Base-by-base conservation (phyloP, 2,888 invertebrate genomes). In the Drosophila meridiana region DNA sequence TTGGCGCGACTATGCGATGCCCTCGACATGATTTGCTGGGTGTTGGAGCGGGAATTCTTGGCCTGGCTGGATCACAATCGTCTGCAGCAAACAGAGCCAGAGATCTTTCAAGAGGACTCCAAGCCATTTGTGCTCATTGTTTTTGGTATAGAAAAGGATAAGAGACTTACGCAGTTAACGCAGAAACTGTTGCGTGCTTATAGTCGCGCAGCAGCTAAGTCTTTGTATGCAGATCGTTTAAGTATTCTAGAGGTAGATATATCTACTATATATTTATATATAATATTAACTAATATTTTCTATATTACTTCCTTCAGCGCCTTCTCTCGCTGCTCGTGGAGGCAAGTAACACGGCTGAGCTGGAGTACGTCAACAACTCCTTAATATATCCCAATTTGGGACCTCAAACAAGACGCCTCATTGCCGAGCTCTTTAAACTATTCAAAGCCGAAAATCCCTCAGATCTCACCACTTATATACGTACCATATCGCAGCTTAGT, bases 11-110 rank as follows among this genome's bases (percentile, higher is more conserved):
- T 95, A 1, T 94, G 94, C 91, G 91, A 93, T 43, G 94, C 94
- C 6, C 82, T 95, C 28, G 93, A 94, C 70, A 93, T 94, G 78
- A 71, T 95, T 2, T 92, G 94, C 65, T 94, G 94, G 88, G 89
- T 95, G 42, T 83, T 95, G 62, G 95, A 95, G 87, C 93, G 92
- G 90, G 95, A 95, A 91, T 93, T 95, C 61, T 93, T 94, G 3
- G 94, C 94, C 85, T 95, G 95, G 94, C 93, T 94, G 81, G 91
- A 94, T 68, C 94, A 94, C 93, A 94, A 93, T 73, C 86, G 91
- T 0, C 32, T 85, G 60, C 76, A 81, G 4, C 74, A 90, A 80
- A 52, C 83, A 58, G 67, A 89, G 79, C 32, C 85, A 14, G 68
- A 90, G 78, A 76, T 90, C 55, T 91, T 91, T 57, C 83, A 78